Evolutionary conservation across 2,113 vertebrate species (phyloP).

Genomic region (Pseudorectes ferrugineus): DNA sequence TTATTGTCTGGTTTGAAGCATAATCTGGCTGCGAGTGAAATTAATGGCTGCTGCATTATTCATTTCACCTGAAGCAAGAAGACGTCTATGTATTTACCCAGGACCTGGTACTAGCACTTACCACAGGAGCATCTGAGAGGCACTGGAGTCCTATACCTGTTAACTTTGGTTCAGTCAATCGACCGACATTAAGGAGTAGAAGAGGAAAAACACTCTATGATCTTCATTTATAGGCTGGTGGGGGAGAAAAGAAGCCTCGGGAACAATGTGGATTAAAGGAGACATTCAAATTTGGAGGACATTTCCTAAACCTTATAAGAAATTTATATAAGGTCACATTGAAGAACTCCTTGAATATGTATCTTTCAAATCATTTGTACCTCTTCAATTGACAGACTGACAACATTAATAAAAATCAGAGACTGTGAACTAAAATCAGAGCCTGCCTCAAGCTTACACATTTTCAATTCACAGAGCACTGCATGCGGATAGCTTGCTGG

Average conservation of each 20-base stretch:
- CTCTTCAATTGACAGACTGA: conserved; percentile 9
- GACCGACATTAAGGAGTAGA: background rate
- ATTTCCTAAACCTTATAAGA: background rate
- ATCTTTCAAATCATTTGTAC: background rate
- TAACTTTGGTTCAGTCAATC: background rate
- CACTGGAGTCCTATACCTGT: background rate
- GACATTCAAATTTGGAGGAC: conserved; percentile 7
- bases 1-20: background rate
- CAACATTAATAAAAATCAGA: conserved; percentile 38
- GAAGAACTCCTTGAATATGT: background rate
- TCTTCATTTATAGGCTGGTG: background rate
- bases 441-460: background rate
- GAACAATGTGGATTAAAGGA: background rate
- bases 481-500: rapidly evolving
- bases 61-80: background rate
- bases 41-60: background rate
- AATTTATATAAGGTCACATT: conserved; percentile 35
- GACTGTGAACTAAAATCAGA: conserved; percentile 10
- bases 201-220: background rate
- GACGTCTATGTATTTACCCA: background rate
- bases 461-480: background rate
- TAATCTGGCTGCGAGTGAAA: background rate
- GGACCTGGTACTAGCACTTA: background rate
- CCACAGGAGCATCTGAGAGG: background rate
- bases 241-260: background rate